Conservation (phyloP, 1,140 invertebrate species). For the Hirudo medicinalis region DNA sequence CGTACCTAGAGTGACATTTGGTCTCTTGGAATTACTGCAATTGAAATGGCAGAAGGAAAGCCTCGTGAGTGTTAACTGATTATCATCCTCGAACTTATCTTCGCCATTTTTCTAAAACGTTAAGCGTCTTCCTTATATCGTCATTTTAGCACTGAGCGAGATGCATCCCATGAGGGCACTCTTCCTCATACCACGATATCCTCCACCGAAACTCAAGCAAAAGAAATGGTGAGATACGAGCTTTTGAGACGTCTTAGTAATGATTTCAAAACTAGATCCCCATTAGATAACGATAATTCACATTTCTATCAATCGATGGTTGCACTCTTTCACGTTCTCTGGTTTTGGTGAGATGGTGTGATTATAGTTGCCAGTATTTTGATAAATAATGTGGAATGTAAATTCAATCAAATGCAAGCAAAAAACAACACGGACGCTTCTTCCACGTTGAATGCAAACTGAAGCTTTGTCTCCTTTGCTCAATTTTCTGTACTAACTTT, state of each 20-base stretch:
- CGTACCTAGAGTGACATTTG: constrained; percentile 68
- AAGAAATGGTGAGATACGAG: constrained; percentile 36
- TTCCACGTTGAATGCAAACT: too few species aligned
- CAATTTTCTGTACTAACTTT: too few species aligned
- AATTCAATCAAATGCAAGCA: too few species aligned
- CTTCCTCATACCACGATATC: constrained; percentile 93
- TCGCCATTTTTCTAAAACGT: not conserved
- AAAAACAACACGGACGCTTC: too few species aligned
- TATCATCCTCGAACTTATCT: not conserved
- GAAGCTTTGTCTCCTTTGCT: too few species aligned
- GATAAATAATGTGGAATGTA: too few species aligned
- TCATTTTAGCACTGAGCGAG: constrained; percentile 54
- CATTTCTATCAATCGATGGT: too few species aligned
- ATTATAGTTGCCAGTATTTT: too few species aligned
- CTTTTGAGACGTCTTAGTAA: not conserved
- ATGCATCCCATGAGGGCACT: constrained; percentile 97
- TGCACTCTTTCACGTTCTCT: too few species aligned
- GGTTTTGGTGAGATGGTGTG: too few species aligned
- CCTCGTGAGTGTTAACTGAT: constrained; percentile 60
- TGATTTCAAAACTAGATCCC: too few species aligned
- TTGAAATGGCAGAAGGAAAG: constrained; percentile 99
- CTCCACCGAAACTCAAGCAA: constrained; percentile 86
- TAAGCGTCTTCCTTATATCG: not conserved
- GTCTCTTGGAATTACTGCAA: constrained; percentile 92
- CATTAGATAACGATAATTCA: too few species aligned